Base-by-base conservation (phyloP, 2,113 vertebrate species). In the Amia ocellicauda region DNA sequence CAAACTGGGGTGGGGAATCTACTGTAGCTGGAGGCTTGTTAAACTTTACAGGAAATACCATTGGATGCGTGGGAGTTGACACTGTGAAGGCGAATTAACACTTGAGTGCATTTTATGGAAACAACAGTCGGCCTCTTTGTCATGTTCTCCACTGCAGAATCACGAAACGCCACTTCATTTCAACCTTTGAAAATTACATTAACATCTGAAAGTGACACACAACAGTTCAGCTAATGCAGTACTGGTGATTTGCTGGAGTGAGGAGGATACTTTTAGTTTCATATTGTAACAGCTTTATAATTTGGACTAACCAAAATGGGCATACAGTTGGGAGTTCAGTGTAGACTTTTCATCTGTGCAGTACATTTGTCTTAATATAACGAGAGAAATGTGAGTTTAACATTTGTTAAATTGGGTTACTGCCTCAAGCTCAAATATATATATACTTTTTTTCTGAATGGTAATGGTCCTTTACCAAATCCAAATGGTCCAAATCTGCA, bases 71-170 rank as follows among this genome's bases (percentile, higher is more conserved):
- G 41, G 62, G 68, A 69, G 67, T 58, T 31, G 47, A 57, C 41
- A 20, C 45, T 61, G 20, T 41, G 40, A 56, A 55, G 68, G 68
- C 64, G 51, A 50, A 65, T 69, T 65, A 61, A 29, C 68, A 64
- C 55, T 59, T 5, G 36, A 69, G 67, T 45, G 55, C 54, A 43
- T 41, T 36, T 40, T 31, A 60, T 70, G 49, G 63, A 59, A 58
- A 62, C 47, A 52, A 22, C 59, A 52, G 57, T 24, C 29, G 22
- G 28, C 47, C 36, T 26, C 19, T 47, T 47, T 59, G 60, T 63
- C 67, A 68, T 62, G 11, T 3, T 52, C 53, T 41, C n/a, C 31
- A 26, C 49, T 22, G 26, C 58, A 19, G 26, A 40, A 42, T 63
- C 47, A 59, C 50, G 1, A 64, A 60, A 43, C 57, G 43, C 23